Evolutionary conservation across 2,888 invertebrate species (phyloP).

Genomic region (Platerodrilus igneus): DNA sequence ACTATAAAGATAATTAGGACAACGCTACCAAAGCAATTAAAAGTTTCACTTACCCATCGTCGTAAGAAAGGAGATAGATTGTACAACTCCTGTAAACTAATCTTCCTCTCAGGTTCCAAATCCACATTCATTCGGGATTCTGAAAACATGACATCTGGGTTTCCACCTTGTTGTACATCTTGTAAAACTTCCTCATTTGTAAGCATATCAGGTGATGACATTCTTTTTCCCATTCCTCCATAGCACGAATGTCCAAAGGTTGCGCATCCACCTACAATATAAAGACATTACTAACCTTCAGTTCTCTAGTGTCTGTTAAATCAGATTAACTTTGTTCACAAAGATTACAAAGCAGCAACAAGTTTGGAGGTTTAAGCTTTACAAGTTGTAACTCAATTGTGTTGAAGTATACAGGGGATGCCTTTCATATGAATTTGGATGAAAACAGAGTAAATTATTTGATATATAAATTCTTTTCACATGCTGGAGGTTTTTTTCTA

Average conservation of each 20-base stretch:
- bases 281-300: no score
- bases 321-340: no score
- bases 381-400: no score
- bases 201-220: constrained; percentile 33
- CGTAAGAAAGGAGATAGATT: constrained; percentile 44
- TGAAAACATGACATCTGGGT: constrained; percentile 35
- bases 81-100: constrained; percentile 31
- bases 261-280: constrained; percentile 61
- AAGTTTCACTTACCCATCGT: constrained; percentile 49
- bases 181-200: constrained; percentile 43
- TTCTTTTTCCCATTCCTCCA: constrained; percentile 70
- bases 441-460: no score
- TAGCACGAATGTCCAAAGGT: constrained; percentile 71
- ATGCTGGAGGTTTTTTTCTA: no score
- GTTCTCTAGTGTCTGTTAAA: no score
- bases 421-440: no score
- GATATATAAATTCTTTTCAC: no score
- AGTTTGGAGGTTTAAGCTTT: no score
- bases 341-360: no score
- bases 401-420: no score
- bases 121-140: constrained; percentile 33
- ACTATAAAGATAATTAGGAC: not conserved
- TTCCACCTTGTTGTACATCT: constrained; percentile 31
- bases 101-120: constrained; percentile 24
- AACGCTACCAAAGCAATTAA: no score